Percentiles rank a stretch among this genome's conserved stretches.
Conservation (phyloP, 2,113 vertebrate species). For the Gallinago undulata region DNA sequence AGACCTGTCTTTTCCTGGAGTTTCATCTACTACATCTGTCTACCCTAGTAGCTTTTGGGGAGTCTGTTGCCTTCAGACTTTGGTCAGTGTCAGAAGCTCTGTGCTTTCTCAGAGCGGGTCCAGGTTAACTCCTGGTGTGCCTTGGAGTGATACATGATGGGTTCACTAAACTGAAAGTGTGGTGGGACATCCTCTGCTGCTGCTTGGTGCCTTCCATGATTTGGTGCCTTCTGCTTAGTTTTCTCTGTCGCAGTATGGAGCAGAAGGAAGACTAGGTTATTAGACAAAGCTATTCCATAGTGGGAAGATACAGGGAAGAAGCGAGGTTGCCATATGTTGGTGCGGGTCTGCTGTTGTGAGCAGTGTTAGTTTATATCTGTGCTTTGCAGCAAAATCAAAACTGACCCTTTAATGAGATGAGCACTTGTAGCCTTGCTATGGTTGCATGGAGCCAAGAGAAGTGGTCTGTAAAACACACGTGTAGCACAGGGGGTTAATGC, state of each 20-base stretch:
- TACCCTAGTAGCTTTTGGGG: neutral
- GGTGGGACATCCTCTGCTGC: neutral
- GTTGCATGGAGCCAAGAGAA: fast-evolving
- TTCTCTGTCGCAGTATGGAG: neutral
- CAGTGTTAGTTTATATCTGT: neutral
- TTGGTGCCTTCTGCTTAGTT: neutral
- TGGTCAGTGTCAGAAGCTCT: neutral
- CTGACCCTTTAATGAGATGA: neutral
- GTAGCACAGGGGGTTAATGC: neutral
- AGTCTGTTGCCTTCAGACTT: neutral
- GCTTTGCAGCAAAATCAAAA: neutral
- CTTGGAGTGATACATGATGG: neutral
- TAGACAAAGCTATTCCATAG: neutral
- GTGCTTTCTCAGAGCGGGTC: neutral
- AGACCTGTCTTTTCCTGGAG: neutral
- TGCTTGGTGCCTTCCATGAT: neutral
- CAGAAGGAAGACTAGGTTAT: neutral
- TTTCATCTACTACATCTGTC: neutral
- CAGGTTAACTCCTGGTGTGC: neutral
- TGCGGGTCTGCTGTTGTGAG: neutral
- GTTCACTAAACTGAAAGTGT: neutral
- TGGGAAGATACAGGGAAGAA: neutral
- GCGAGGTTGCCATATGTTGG: neutral
- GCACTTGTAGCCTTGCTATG: neutral
- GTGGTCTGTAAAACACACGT: fast-evolving